phyloP scores from a whole-genome alignment of 2,888 invertebrate genomes.

The Orthosia cruda region DNA sequence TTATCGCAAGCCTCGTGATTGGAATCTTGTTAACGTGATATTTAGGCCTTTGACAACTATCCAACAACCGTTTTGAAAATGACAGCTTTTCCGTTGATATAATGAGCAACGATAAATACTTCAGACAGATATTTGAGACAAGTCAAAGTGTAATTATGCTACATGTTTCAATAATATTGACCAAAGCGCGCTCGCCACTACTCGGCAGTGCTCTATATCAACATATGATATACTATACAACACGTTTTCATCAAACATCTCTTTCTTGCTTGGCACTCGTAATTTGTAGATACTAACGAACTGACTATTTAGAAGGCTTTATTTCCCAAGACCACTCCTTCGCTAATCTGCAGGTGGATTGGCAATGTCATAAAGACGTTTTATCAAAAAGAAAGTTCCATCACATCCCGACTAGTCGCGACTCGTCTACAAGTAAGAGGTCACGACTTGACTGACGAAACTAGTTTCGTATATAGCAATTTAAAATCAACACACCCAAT shows the following conservation, averaged over 20 bases:
- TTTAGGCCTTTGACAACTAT: slow-evolving; percentile 24
- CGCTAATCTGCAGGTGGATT: slow-evolving; percentile 46
- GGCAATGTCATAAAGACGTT: slow-evolving; percentile 51
- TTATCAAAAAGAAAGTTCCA: slow-evolving; percentile 77
- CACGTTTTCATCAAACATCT: neutral
- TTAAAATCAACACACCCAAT: slow-evolving; percentile 75
- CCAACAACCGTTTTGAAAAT: slow-evolving; percentile 15
- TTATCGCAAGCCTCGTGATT: slow-evolving; percentile 34
- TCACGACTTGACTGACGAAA: slow-evolving; percentile 75
- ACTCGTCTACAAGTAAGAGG: slow-evolving; percentile 77
- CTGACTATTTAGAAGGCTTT: neutral
- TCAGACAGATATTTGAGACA: slow-evolving; percentile 7
- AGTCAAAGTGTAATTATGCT: slow-evolving; percentile 7
- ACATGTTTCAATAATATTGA: slow-evolving; percentile 22
- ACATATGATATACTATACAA: neutral
- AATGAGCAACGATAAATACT: slow-evolving; percentile 21
- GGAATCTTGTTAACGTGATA: slow-evolving; percentile 36
- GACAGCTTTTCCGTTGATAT: slow-evolving; percentile 17
- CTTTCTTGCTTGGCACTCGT: neutral
- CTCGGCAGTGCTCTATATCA: neutral
- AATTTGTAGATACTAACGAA: neutral
- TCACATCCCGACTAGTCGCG: slow-evolving; percentile 73
- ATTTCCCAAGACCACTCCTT: slow-evolving; percentile 15
- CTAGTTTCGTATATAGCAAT: slow-evolving; percentile 75
- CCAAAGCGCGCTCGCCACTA: neutral